Evolutionary conservation across 2,113 vertebrate genomes (phyloP).

Genomic region (Oryzias woworae): DNA sequence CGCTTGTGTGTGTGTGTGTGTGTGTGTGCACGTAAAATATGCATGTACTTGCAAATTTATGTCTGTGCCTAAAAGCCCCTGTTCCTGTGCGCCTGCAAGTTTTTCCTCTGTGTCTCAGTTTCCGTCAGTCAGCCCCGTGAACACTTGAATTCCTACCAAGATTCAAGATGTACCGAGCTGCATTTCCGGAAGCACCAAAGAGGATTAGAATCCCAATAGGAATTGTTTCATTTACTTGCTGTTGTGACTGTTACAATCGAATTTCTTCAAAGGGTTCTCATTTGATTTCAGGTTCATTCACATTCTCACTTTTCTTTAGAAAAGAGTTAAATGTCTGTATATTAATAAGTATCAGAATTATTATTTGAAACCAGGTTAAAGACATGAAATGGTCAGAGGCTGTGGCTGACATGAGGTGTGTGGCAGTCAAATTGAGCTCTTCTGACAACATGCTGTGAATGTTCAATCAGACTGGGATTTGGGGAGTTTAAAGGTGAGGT

Average conservation of each 20-base stretch:
- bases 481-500: too few relatives aligned
- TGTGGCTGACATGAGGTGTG: too few relatives aligned
- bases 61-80: constrained; percentile 44
- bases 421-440: too few relatives aligned
- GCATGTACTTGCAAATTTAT: too few relatives aligned
- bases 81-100: constrained; percentile 49
- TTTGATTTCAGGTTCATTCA: constrained; percentile 9
- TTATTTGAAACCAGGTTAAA: too few relatives aligned
- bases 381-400: too few relatives aligned
- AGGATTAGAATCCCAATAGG: constrained; percentile 13
- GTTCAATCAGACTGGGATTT: too few relatives aligned
- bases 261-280: constrained; percentile 5
- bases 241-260: constrained; percentile 3
- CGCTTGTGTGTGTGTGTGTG: constrained; percentile 43
- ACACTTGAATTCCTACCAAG: constrained; percentile 28
- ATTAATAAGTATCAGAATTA: too few relatives aligned
- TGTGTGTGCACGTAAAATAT: background rate
- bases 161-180: constrained; percentile 3
- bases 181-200: constrained; percentile 15
- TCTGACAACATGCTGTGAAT: too few relatives aligned
- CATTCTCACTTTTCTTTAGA: background rate
- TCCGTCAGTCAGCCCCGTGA: constrained; percentile 31
- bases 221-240: constrained; percentile 17
- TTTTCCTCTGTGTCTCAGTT: constrained; percentile 46
- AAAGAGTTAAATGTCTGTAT: too few relatives aligned